Evolutionary conservation across 2,797 vertebrate species (phyloP).

Genomic region (Balearica regulorum): DNA sequence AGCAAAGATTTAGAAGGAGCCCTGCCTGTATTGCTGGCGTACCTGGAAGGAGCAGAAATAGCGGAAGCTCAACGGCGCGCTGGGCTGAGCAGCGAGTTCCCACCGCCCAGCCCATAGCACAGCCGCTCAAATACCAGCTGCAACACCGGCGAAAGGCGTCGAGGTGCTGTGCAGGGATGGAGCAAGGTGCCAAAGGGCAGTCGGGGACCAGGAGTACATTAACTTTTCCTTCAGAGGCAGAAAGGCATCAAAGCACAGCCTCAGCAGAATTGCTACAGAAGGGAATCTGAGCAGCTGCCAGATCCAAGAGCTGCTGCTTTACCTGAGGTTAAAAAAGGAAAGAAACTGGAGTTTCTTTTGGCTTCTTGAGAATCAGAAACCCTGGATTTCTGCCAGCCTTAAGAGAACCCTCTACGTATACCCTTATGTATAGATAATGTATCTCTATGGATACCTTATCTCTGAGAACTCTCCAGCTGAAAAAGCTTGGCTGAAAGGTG

Average conservation of each 20-base stretch:
- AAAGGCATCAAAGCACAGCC: neutral
- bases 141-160: fast-evolving
- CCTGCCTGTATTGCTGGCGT: neutral
- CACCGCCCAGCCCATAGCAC: neutral
- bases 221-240: neutral
- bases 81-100: neutral
- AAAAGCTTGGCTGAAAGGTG: neutral
- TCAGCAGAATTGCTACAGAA: neutral
- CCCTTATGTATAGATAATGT: neutral
- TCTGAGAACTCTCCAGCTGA: neutral
- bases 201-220: neutral
- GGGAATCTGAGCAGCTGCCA: neutral
- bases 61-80: fast-evolving
- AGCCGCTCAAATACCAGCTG: neutral
- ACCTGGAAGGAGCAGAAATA: neutral
- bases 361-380: neutral
- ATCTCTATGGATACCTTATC: neutral
- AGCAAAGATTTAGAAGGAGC: neutral
- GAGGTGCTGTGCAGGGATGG: neutral
- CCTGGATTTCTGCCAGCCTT: neutral
- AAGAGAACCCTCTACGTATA: neutral
- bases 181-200: neutral
- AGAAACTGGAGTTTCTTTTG: neutral
- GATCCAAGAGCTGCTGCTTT: neutral
- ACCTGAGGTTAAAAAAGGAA: neutral